These are phyloP conservation scores for Hydropotes inermis DNA, from an alignment of 2,113 vertebrate species.

Conservation along the genomic window DNA sequence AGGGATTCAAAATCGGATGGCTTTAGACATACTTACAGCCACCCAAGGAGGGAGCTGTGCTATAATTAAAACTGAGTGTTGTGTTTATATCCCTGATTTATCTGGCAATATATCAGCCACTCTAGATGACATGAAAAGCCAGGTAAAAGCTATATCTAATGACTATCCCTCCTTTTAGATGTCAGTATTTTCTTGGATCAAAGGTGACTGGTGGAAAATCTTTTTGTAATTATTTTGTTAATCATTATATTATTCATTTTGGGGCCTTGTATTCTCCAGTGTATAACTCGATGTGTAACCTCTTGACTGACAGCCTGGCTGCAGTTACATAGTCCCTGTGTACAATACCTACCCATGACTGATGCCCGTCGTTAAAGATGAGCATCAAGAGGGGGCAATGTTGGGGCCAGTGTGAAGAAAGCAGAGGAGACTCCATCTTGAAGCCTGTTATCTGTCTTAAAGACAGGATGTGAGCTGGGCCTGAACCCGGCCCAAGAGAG, in stretches of 20 bases:
- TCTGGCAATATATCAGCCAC: not conserved
- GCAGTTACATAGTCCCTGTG: fast-evolving
- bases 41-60: not conserved
- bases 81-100: not conserved
- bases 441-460: not conserved
- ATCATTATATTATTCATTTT: not conserved
- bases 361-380: not conserved
- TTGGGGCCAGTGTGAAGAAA: not conserved
- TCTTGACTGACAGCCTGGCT: not conserved
- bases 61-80: not conserved
- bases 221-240: not conserved
- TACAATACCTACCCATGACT: not conserved
- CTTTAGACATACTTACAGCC: not conserved
- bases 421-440: not conserved
- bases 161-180: not conserved
- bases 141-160: not conserved
- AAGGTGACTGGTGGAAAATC: not conserved
- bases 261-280: not conserved
- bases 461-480: not conserved
- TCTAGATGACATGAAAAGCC: not conserved
- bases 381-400: not conserved
- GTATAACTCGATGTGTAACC: not conserved
- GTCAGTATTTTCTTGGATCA: not conserved
- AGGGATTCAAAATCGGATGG: not conserved
- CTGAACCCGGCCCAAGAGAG: not conserved